phyloP scores from a whole-genome alignment of 2,797 vertebrate species.

The Helarctos malayanus region DNA sequence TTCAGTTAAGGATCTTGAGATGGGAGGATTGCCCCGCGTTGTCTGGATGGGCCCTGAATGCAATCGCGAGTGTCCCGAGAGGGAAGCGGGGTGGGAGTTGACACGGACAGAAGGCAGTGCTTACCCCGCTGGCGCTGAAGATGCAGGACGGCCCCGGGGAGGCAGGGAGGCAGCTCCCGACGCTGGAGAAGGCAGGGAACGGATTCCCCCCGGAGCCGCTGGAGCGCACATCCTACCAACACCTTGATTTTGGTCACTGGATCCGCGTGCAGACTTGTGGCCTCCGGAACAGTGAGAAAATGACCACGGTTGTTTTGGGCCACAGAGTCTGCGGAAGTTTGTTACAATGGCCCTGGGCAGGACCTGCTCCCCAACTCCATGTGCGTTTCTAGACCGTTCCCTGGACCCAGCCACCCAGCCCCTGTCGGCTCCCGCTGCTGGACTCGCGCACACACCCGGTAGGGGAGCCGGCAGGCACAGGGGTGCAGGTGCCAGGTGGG shows the following conservation, averaged over 20 bases:
- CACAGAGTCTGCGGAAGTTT: fast-evolving
- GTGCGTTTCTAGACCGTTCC: fast-evolving
- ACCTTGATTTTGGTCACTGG: not conserved
- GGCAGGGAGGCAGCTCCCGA: not conserved
- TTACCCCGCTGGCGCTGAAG: not conserved
- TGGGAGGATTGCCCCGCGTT: not conserved
- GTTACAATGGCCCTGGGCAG: not conserved
- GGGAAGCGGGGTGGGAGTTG: not conserved
- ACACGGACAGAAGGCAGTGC: not conserved
- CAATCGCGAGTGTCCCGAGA: not conserved
- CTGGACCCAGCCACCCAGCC: not conserved
- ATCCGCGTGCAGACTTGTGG: not conserved
- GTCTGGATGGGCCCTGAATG: not conserved
- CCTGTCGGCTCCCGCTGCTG: not conserved
- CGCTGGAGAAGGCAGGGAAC: not conserved
- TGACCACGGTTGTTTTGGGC: fast-evolving
- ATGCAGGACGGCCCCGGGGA: not conserved
- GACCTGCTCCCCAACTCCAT: not conserved
- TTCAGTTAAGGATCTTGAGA: not conserved
- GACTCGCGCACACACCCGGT: no score
- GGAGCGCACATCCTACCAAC: not conserved
- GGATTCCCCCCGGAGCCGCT: not conserved
- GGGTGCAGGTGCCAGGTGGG: not conserved
- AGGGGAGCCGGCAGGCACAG: not conserved
- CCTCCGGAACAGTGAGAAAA: not conserved